Conservation (phyloP, 2,888 invertebrate species). For the Platerodrilus igneus region DNA sequence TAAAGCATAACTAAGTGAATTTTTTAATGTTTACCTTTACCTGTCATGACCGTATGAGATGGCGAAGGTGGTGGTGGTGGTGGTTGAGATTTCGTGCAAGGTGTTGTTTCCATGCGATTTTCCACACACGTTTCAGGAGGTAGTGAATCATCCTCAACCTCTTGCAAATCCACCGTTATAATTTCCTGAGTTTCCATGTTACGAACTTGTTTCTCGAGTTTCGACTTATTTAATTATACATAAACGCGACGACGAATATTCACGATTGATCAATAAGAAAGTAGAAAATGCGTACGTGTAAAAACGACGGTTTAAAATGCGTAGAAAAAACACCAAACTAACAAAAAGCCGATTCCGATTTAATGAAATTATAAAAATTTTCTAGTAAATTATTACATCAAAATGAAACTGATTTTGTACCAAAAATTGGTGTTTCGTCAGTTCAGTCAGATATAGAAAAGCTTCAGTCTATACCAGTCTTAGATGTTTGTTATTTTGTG, state of each 20-base stretch:
- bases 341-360: neutral
- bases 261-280: slow-evolving; percentile 12
- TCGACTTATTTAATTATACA: neutral
- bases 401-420: slow-evolving; percentile 27
- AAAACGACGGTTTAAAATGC: slow-evolving; percentile 11
- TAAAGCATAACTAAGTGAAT: slow-evolving; percentile 10
- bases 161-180: slow-evolving; percentile 45
- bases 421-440: slow-evolving; percentile 27
- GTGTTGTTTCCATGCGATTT: slow-evolving; percentile 32
- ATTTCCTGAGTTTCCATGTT: slow-evolving; percentile 45
- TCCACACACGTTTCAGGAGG: slow-evolving; percentile 36
- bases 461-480: slow-evolving; percentile 47
- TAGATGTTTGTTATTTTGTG: slow-evolving; percentile 25
- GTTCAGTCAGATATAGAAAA: slow-evolving; percentile 17
- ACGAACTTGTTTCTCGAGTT: slow-evolving; percentile 12
- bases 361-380: slow-evolving; percentile 1
- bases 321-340: slow-evolving; percentile 13
- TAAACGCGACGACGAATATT: slow-evolving; percentile 3
- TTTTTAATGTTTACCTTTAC: slow-evolving; percentile 36
- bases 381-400: slow-evolving; percentile 23
- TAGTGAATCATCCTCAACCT: slow-evolving; percentile 44
- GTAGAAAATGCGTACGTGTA: slow-evolving; percentile 14
- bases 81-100: slow-evolving; percentile 32
- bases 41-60: slow-evolving; percentile 48
- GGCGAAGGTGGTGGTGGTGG: slow-evolving; percentile 42